A percentile compares a stretch with the other conserved stretches of the same genome.
Conservation (phyloP, 2,113 vertebrate species). For the Stigmatopora argus region DNA sequence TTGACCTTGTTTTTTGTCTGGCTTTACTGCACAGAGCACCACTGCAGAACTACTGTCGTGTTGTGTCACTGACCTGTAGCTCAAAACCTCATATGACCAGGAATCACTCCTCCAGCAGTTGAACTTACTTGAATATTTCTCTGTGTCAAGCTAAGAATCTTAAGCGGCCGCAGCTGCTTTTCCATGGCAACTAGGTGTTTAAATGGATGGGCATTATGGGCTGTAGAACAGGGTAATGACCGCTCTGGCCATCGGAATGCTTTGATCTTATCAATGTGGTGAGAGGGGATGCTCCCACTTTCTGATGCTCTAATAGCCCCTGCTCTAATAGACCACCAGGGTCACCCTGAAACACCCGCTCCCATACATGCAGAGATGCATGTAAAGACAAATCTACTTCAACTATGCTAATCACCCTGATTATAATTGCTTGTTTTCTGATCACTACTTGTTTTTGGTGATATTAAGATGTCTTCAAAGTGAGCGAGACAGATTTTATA, state of each 20-base stretch:
- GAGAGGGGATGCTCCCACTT: conserved; percentile 67
- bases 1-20: conserved; percentile 19
- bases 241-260: conserved; percentile 63
- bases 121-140: conserved; percentile 22
- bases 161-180: conserved; percentile 64
- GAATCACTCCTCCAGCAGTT: conserved; percentile 10
- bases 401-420: conserved; percentile 5
- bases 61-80: conserved; percentile 12
- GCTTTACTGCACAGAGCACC: conserved; percentile 15
- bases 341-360: conserved; percentile 47
- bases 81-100: conserved; percentile 26
- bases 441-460: background rate
- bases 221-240: conserved; percentile 66
- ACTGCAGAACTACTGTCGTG: conserved; percentile 19
- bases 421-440: background rate
- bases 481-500: too few relatives aligned
- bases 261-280: conserved; percentile 68
- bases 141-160: conserved; percentile 41
- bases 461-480: conserved; percentile 25
- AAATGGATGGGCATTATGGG: conserved; percentile 67
- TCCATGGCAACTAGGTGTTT: conserved; percentile 53
- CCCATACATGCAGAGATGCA: conserved; percentile 5
- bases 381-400: background rate
- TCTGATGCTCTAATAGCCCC: conserved; percentile 62
- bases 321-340: conserved; percentile 54